Conservation (phyloP, 2,113 vertebrate species). For the Columba livia region DNA sequence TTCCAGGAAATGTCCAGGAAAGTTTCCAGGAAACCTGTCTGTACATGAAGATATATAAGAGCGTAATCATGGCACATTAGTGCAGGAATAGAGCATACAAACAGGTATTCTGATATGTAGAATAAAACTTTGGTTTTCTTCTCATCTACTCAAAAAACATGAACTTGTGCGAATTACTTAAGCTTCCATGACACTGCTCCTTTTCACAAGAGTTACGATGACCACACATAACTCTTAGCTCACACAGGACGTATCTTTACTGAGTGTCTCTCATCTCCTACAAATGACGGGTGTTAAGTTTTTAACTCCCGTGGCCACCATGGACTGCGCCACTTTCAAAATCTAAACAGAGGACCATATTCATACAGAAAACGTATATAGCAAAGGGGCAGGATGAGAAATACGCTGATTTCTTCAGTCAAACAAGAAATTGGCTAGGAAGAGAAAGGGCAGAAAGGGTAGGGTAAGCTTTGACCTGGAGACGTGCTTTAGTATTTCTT, state of each 20-base stretch:
- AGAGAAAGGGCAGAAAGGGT: neutral
- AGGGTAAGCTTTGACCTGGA: neutral
- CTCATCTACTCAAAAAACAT: neutral
- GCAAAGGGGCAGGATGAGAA: neutral
- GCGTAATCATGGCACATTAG: neutral
- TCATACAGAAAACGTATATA: neutral
- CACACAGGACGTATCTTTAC: neutral
- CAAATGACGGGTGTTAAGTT: neutral
- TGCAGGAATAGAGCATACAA: neutral
- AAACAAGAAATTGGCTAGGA: neutral
- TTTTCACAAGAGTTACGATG: neutral
- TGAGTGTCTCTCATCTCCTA: neutral
- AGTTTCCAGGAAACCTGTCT: neutral
- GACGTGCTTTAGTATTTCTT: neutral
- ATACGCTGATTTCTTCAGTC: neutral
- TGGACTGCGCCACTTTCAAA: neutral
- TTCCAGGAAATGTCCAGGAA: neutral
- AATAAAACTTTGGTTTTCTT: accelerated
- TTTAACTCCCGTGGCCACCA: neutral
- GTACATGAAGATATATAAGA: neutral
- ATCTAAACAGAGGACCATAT: neutral
- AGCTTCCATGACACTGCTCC: neutral
- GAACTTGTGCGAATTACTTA: neutral
- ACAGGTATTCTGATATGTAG: accelerated
- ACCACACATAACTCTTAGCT: neutral